Conservation (phyloP, 1,140 invertebrate species). For the Leptestheria dahalacensis region DNA sequence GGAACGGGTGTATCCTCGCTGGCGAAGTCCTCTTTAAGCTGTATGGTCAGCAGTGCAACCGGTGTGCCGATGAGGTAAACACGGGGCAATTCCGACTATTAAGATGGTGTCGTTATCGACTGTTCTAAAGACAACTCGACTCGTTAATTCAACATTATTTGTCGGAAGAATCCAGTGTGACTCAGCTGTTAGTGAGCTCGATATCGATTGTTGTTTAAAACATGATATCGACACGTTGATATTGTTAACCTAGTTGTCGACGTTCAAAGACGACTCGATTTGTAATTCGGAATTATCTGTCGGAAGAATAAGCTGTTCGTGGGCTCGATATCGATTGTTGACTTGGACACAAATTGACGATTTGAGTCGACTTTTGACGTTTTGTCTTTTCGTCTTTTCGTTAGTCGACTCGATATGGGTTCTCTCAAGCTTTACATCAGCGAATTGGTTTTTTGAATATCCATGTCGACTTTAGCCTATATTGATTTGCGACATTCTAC, state of each 20-base stretch:
- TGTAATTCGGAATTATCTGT: too few relatives aligned
- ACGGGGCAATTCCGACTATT: too few relatives aligned
- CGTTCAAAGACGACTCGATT: too few relatives aligned
- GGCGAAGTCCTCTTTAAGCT: conserved; percentile 32
- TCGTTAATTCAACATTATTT: conserved; percentile 2
- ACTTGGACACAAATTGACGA: not conserved
- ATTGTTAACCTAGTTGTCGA: too few relatives aligned
- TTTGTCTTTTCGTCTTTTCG: too few relatives aligned
- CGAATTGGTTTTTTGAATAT: not conserved
- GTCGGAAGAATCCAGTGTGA: not conserved
- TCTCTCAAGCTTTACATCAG: not conserved
- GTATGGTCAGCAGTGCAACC: conserved; percentile 35
- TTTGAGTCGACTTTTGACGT: not conserved
- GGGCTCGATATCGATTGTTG: not conserved
- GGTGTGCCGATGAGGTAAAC: conserved; percentile 22
- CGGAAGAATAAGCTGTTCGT: too few relatives aligned
- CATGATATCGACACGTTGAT: not conserved
- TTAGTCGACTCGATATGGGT: not conserved
- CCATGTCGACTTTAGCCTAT: too few relatives aligned
- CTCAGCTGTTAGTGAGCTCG: not conserved
- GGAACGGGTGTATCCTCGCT: conserved; percentile 13
- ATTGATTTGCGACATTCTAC: too few relatives aligned
- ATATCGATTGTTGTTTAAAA: not conserved
- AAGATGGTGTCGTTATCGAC: too few relatives aligned
- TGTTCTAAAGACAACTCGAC: too few relatives aligned